These are phyloP conservation scores for Tupaia chinensis DNA, from an alignment of 2,113 vertebrate species.

Conservation along the genomic window DNA sequence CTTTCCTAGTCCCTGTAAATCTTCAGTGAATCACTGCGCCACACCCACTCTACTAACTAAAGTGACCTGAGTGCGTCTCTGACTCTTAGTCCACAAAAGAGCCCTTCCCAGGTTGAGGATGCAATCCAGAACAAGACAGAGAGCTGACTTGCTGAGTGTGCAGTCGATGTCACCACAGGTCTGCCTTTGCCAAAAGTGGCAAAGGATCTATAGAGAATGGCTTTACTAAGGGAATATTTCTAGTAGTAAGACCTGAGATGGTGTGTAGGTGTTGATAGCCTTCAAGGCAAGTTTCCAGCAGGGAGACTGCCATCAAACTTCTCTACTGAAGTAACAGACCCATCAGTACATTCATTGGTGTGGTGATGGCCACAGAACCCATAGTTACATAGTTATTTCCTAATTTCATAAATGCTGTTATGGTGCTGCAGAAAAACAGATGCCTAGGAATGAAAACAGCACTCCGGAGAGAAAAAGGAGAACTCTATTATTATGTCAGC, in stretches of 20 bases:
- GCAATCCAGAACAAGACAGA: background rate
- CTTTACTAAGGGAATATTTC: background rate
- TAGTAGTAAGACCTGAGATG: background rate
- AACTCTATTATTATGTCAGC: no score
- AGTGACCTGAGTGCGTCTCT: background rate
- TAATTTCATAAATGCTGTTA: background rate
- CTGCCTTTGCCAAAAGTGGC: background rate
- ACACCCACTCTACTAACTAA: background rate
- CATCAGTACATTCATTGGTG: accelerated
- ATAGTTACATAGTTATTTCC: background rate
- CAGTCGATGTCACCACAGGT: background rate
- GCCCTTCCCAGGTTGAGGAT: background rate
- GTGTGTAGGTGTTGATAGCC: background rate
- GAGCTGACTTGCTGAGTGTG: background rate
- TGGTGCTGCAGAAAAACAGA: no score
- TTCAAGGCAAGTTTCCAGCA: background rate
- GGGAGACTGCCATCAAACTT: background rate
- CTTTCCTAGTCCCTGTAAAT: background rate
- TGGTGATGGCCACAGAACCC: background rate
- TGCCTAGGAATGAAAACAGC: no score
- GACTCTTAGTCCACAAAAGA: background rate
- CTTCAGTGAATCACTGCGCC: background rate
- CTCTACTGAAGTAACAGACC: background rate
- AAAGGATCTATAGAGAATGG: background rate
- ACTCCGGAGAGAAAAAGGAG: no score